phyloP scores from a whole-genome alignment of 2,113 vertebrate genomes.

The Notarius quadriscutis region DNA sequence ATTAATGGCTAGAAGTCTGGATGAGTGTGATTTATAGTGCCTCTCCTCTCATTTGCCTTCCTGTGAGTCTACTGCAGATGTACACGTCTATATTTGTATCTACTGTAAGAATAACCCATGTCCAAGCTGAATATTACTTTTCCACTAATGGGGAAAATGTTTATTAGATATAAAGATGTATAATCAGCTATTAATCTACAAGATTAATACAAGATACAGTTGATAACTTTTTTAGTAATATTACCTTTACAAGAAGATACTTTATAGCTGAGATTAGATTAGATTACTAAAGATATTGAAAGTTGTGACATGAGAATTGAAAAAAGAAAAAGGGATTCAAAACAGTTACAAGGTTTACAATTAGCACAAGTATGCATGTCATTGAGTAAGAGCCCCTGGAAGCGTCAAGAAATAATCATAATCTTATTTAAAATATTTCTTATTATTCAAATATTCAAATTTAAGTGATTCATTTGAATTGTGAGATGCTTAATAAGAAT shows the following conservation, averaged over 20 bases:
- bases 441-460: neutral
- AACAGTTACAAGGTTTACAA: neutral
- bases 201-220: no score
- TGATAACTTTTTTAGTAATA: neutral
- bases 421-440: no score
- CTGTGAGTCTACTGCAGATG: conserved; percentile 62
- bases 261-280: neutral
- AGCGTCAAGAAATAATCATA: conserved; percentile 16
- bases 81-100: conserved; percentile 71
- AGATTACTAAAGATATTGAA: neutral
- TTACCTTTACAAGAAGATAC: neutral
- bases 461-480: neutral
- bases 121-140: conserved; percentile 44
- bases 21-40: conserved; percentile 65
- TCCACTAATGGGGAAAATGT: conserved; percentile 29
- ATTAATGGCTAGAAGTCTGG: conserved; percentile 36
- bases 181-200: neutral
- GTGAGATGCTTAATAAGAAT: neutral
- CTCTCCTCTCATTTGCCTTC: conserved; percentile 54
- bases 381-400: conserved; percentile 37
- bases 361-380: conserved; percentile 31
- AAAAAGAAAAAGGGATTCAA: neutral
- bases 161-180: neutral
- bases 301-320: neutral
- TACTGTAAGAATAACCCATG: conserved; percentile 52